Percentiles rank a stretch among this genome's conserved stretches.
These are phyloP conservation scores for Furcifer pardalis DNA, from an alignment of 2,797 vertebrate genomes.

Conservation along the genomic window DNA sequence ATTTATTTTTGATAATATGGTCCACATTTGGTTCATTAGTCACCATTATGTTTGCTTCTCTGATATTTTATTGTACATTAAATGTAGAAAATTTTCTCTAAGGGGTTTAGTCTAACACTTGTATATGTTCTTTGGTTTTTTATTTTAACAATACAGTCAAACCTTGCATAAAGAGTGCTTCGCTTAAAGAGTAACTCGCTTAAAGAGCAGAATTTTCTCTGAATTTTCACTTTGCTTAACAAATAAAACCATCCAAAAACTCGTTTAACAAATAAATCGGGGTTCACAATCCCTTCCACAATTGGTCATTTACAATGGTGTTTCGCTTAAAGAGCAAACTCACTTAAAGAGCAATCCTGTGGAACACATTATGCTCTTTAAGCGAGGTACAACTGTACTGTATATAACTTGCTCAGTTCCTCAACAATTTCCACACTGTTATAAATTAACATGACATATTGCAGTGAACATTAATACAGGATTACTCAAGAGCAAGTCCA, in stretches of 20 bases:
- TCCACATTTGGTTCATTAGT: background rate
- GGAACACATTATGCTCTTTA: too few species aligned
- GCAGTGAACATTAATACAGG: background rate
- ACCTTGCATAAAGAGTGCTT: too few species aligned
- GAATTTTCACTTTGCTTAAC: too few species aligned
- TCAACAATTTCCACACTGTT: background rate
- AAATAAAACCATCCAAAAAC: too few species aligned
- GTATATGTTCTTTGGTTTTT: background rate
- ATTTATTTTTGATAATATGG: background rate
- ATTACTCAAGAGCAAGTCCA: background rate
- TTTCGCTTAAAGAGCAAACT: too few species aligned
- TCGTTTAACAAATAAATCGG: too few species aligned
- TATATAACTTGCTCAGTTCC: background rate
- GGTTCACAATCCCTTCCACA: too few species aligned
- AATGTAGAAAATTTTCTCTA: background rate
- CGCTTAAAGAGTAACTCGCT: too few species aligned
- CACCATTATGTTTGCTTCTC: background rate
- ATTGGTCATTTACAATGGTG: too few species aligned
- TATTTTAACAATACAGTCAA: background rate
- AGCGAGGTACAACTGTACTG: too few species aligned
- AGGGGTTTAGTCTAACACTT: background rate
- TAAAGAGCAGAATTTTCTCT: too few species aligned
- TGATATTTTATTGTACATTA: background rate
- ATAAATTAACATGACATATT: background rate
- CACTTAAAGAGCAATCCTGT: too few species aligned